These are phyloP conservation scores for Drosophila rubida DNA, from an alignment of 2,888 invertebrate species.

Conservation along the genomic window DNA sequence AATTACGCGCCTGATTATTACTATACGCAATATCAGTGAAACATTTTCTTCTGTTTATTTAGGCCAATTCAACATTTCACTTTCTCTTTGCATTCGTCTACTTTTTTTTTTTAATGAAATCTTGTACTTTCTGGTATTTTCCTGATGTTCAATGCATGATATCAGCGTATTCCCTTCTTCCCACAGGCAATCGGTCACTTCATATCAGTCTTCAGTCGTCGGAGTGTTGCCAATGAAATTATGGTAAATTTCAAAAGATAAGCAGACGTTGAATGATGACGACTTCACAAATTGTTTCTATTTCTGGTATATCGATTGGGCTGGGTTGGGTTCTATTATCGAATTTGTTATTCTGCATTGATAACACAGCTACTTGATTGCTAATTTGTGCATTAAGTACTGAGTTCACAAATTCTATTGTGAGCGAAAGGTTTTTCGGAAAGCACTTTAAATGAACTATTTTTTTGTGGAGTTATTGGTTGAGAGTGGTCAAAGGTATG, in stretches of 20 bases:
- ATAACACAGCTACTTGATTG: slow-evolving; percentile 42
- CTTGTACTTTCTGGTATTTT: slow-evolving; percentile 33
- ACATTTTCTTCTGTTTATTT: slow-evolving; percentile 60
- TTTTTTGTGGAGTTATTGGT: no score
- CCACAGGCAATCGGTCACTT: slow-evolving; percentile 55
- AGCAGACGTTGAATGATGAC: slow-evolving; percentile 50
- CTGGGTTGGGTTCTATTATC: slow-evolving; percentile 32
- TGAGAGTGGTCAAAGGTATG: slow-evolving; percentile 4
- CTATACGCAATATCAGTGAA: slow-evolving; percentile 53
- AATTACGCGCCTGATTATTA: slow-evolving; percentile 71
- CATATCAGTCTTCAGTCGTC: slow-evolving; percentile 15
- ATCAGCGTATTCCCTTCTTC: slow-evolving; percentile 26
- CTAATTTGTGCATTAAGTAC: slow-evolving; percentile 46
- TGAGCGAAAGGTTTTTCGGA: slow-evolving; percentile 12
- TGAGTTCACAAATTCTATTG: slow-evolving; percentile 14
- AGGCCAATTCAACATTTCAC: slow-evolving; percentile 45
- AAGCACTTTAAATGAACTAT: no score
- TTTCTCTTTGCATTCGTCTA: slow-evolving; percentile 10
- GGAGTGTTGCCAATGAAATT: slow-evolving; percentile 15
- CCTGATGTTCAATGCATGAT: slow-evolving; percentile 37
- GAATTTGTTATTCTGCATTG: slow-evolving; percentile 40
- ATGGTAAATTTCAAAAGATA: slow-evolving; percentile 58
- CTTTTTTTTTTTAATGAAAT: slow-evolving; percentile 52
- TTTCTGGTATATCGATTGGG: background rate
- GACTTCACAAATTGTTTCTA: slow-evolving; percentile 11